Base-by-base conservation (phyloP, 1,140 invertebrate species). In the Trinorchestia longiramus region DNA sequence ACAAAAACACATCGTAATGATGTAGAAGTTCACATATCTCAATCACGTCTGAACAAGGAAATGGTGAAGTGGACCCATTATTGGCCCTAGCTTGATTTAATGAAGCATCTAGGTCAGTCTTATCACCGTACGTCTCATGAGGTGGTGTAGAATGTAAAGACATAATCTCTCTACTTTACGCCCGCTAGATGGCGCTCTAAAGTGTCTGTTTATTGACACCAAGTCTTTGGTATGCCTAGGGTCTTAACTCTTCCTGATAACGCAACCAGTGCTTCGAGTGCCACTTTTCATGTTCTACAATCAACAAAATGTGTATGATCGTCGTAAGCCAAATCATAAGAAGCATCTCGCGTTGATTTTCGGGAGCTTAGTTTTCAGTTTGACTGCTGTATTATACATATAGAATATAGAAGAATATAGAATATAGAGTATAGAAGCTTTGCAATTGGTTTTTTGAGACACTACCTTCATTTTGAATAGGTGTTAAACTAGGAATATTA, bases 151-250 rank as follows among this genome's bases (percentile, higher is more conserved):
- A 36, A 11, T 42, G 36, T 42, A 41, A 4, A 3, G 41, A 42
- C 41, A 90, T 90, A 90, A 90, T 90, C 88, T 90, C 88, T 11
- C 88, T 90, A 90, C 88, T 90, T 90, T 90, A 90, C 88, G 43
- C 88, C 43, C 88, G 88, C 88, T 90, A 42, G 41, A 90, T 41
- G 88, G 15, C 88, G 88, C 88, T 42, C 41, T 90, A 28, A 90
- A 90, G 88, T 42, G 88, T 42, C 88, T 90, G 88, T 90, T 90
- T 90, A 90, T 42, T 90, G 41, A 42, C 36, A 28, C 88, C 43
- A 41, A 43, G 41, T 42, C 41, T 36, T 28, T 6, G 88, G 8
- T 41, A 90, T 15, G 11, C 11, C 88, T 3, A 1, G 88, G 4
- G 88, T 90, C 4, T 17, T 90, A 41, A 43, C 88, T 90, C 88